A percentile compares a stretch with the other conserved stretches of the same genome.
Evolutionary conservation across 2,888 invertebrate genomes (phyloP).

Genomic region (Tetragnatha montana): DNA sequence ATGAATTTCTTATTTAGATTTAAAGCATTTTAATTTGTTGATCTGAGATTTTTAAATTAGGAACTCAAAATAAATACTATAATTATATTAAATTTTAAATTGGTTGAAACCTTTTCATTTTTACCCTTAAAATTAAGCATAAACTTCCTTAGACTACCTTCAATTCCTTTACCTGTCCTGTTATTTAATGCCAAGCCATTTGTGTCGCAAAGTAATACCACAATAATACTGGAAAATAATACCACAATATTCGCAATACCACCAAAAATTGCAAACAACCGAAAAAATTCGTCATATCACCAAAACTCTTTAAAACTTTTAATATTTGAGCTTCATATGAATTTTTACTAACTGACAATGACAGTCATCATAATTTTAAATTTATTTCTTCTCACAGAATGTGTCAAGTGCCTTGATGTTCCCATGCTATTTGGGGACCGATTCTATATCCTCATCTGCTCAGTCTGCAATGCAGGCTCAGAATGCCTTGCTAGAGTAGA

Average conservation of each 20-base stretch:
- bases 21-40: background rate
- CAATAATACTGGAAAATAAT: no score
- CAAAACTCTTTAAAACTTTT: background rate
- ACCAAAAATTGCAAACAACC: no score
- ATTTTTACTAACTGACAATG: background rate
- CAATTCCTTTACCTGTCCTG: no score
- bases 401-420: slow-evolving; percentile 87
- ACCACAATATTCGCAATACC: no score
- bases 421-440: slow-evolving; percentile 92
- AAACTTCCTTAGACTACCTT: no score
- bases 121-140: no score
- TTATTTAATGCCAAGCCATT: no score
- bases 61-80: no score
- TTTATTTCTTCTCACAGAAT: slow-evolving; percentile 77
- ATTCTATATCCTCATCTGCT: slow-evolving; percentile 93
- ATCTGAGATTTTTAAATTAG: background rate
- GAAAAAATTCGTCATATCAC: no score
- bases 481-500: slow-evolving; percentile 87
- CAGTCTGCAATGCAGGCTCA: slow-evolving; percentile 87
- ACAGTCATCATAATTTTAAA: background rate
- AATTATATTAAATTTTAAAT: background rate
- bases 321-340: background rate
- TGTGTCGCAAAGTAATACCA: no score
- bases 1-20: background rate
- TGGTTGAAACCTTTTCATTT: background rate